These are phyloP conservation scores for Sarcophaga bullata DNA, from an alignment of 1,140 invertebrate species.

Conservation along the genomic window DNA sequence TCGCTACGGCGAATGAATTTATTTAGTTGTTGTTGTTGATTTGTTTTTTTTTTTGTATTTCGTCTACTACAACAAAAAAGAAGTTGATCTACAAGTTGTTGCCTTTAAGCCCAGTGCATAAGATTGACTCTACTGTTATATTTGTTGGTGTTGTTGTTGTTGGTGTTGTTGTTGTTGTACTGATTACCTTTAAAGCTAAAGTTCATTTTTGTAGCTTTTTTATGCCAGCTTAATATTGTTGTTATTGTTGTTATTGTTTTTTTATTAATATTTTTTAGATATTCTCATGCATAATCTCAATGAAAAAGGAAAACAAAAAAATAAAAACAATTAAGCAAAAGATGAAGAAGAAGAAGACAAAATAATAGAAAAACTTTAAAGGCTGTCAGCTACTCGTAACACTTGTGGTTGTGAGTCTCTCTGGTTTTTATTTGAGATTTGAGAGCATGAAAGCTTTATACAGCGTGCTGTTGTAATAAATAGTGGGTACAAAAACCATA, in stretches of 20 bases:
- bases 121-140: neutral
- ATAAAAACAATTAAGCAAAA: too few relatives aligned
- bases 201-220: constrained; percentile 33
- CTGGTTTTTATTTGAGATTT: neutral
- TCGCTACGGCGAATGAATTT: too few relatives aligned
- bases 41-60: neutral
- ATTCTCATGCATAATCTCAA: neutral
- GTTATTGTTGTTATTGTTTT: neutral
- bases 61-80: neutral
- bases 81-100: constrained; percentile 27
- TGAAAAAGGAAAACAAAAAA: neutral
- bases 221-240: neutral
- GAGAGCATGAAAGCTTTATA: constrained; percentile 14
- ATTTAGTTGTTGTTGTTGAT: too few relatives aligned
- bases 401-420: neutral
- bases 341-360: too few relatives aligned
- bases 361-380: too few relatives aligned
- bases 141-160: neutral
- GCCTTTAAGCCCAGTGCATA: constrained; percentile 19
- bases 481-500: neutral
- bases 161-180: neutral
- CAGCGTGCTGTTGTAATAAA: neutral
- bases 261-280: neutral
- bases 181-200: constrained; percentile 35
- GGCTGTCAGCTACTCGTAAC: too few relatives aligned